Evolutionary conservation across 2,888 invertebrate genomes (phyloP).

Genomic region (Philonicus albiceps): DNA sequence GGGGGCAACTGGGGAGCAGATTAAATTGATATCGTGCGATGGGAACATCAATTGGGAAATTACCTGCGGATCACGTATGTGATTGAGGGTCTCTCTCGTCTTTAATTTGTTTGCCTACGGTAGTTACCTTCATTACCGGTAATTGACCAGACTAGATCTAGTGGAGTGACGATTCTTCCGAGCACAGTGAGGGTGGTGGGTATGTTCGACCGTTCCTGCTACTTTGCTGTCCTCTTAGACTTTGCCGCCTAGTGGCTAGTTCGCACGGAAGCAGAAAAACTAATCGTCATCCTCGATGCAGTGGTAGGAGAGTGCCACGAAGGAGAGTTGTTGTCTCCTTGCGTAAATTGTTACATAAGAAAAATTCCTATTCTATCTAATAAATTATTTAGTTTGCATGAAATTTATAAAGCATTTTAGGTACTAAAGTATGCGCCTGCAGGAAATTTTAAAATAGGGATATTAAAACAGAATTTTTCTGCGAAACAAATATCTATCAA

Average conservation of each 20-base stretch:
- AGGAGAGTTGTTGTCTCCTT: neutral
- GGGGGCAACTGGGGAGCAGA: slow-evolving; percentile 42
- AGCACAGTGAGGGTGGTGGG: neutral
- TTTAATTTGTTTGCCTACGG: slow-evolving; percentile 41
- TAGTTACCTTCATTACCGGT: slow-evolving; percentile 37
- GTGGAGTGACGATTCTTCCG: neutral
- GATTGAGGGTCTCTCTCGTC: slow-evolving; percentile 22
- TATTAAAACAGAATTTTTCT: too few relatives aligned
- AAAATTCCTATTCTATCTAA: neutral
- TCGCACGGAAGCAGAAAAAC: neutral
- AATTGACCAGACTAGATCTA: neutral
- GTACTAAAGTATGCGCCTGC: neutral
- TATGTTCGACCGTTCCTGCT: neutral
- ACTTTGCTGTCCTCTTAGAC: neutral
- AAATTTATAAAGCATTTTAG: neutral
- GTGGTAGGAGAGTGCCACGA: neutral
- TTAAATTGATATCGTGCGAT: slow-evolving; percentile 40
- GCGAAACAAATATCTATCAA: too few relatives aligned
- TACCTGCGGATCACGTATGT: slow-evolving; percentile 38
- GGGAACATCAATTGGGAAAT: slow-evolving; percentile 40
- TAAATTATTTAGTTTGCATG: neutral
- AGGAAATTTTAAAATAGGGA: too few relatives aligned
- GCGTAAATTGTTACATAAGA: neutral
- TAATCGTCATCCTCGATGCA: neutral
- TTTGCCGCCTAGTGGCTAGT: neutral